Evolutionary conservation across 2,797 vertebrate genomes (phyloP).

Genomic region (Avahi laniger): DNA sequence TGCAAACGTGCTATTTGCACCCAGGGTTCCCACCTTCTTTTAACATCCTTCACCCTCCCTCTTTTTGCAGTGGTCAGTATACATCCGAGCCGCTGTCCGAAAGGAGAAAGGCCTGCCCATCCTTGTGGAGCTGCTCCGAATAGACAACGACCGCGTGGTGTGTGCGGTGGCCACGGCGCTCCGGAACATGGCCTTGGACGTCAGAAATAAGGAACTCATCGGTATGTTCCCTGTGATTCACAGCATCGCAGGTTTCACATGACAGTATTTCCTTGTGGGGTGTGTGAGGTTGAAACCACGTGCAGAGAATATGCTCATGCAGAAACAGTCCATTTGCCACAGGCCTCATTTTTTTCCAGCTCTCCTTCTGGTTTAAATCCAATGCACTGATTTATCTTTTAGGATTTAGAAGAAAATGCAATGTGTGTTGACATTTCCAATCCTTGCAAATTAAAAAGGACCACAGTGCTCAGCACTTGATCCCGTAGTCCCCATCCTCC

Average conservation of each 20-base stretch:
- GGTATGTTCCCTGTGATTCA: constrained; percentile 86
- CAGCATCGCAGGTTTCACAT: rapidly evolving
- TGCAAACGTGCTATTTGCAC: background rate
- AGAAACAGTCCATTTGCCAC: background rate
- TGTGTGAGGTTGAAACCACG: background rate
- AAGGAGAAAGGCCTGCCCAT: constrained; percentile 99
- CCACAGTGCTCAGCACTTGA: rapidly evolving
- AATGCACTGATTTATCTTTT: background rate
- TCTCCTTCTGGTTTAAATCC: background rate
- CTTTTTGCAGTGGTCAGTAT: constrained; percentile 94
- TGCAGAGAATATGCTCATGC: rapidly evolving
- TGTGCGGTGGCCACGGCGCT: constrained; percentile 98
- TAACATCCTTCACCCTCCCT: background rate
- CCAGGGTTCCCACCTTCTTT: background rate
- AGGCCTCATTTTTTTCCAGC: background rate
- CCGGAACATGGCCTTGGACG: constrained; percentile 98
- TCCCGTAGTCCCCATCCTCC: background rate
- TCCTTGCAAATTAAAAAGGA: background rate
- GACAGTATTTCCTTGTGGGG: background rate
- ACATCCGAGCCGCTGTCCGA: constrained; percentile 96
- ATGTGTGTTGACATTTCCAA: background rate
- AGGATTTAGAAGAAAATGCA: background rate
- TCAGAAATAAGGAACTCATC: constrained; percentile 98
- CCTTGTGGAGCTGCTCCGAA: constrained; percentile 96
- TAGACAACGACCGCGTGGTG: constrained; percentile 98